Evolutionary conservation across 2,888 invertebrate species (phyloP).

Genomic region (Tetheella fluctuosa): DNA sequence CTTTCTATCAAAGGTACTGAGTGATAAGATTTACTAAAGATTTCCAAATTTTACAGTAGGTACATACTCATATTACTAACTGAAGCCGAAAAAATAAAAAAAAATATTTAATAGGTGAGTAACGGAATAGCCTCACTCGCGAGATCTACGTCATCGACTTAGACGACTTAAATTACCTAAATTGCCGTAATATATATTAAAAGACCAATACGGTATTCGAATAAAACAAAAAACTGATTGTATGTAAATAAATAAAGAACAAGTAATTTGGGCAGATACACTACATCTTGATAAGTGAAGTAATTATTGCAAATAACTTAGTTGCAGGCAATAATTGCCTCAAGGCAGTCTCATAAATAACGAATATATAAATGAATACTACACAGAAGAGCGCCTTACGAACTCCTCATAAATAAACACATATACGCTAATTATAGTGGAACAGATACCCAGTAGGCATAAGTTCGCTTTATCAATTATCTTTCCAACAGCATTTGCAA

Average conservation of each 20-base stretch:
- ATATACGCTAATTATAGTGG: constrained; percentile 59
- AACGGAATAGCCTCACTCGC: too few species aligned
- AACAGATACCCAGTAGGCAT: constrained; percentile 63
- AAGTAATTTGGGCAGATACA: neutral
- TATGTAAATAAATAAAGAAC: neutral
- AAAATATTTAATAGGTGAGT: too few species aligned
- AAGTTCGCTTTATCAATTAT: constrained; percentile 57
- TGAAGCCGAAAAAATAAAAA: too few species aligned
- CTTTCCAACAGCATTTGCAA: constrained; percentile 36
- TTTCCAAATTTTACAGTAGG: too few species aligned
- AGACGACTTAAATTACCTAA: too few species aligned
- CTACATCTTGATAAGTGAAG: constrained; percentile 51
- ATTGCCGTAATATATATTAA: too few species aligned
- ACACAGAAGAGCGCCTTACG: constrained; percentile 48
- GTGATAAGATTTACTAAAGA: too few species aligned
- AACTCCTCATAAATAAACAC: constrained; percentile 60
- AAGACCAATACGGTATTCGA: too few species aligned
- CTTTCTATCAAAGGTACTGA: too few species aligned
- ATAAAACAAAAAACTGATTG: too few species aligned
- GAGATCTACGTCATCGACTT: too few species aligned
- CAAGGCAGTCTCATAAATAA: constrained; percentile 48
- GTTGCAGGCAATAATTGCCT: constrained; percentile 52
- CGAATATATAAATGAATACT: constrained; percentile 69
- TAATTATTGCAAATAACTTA: constrained; percentile 70
- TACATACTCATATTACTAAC: too few species aligned